Conservation (phyloP, 2,888 invertebrate genomes). For the Pseudococcus viburni region DNA sequence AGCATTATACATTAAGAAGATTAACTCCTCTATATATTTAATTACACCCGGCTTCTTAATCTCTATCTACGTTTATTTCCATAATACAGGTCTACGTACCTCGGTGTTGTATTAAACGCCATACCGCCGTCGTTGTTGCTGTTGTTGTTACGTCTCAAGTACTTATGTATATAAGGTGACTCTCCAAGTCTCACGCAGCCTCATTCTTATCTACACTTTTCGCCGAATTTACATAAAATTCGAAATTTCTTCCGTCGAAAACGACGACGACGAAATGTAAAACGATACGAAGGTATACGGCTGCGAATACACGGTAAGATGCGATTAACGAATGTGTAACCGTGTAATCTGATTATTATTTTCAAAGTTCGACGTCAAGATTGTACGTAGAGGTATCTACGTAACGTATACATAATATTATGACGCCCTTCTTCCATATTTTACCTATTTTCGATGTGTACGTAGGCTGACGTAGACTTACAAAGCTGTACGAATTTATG, state of each 20-base stretch:
- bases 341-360: conserved; percentile 47
- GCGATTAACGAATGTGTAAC: conserved; percentile 41
- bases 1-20: conserved; percentile 54
- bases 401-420: neutral
- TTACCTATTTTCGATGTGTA: no score
- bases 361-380: conserved; percentile 37
- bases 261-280: neutral
- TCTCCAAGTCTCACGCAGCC: neutral
- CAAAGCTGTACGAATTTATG: no score
- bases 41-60: conserved; percentile 50
- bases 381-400: neutral
- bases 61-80: conserved; percentile 2
- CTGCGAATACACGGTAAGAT: conserved; percentile 28
- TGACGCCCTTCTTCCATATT: no score
- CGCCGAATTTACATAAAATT: conserved; percentile 41
- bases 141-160: neutral
- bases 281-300: neutral
- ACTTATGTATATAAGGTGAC: neutral
- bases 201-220: conserved; percentile 17
- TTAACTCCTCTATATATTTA: conserved; percentile 50
- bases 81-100: neutral
- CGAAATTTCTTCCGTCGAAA: neutral
- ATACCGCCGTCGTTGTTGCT: neutral
- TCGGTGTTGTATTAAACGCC: neutral
- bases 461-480: neutral